Evolutionary conservation across 2,888 invertebrate species (phyloP).

Genomic region (Hirtodrosophila trivittata): DNA sequence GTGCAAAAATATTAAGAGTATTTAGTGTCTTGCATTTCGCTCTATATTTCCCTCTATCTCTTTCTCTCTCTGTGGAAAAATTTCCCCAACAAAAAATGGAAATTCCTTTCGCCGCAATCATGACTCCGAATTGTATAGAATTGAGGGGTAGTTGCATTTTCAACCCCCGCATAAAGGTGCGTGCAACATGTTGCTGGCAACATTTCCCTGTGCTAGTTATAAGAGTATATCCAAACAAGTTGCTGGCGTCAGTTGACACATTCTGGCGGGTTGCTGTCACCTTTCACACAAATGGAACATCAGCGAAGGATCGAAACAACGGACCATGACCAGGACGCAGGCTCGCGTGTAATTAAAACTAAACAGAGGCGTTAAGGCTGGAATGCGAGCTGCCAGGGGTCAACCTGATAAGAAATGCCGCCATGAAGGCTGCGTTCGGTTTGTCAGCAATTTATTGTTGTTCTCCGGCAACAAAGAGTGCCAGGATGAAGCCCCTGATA

Average conservation of each 20-base stretch:
- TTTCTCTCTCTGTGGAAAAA: background rate
- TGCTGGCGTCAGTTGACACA: conserved; percentile 17
- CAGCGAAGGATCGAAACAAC: conserved; percentile 45
- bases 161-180: conserved; percentile 4
- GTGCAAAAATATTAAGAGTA: too few relatives aligned
- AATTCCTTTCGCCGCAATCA: conserved; percentile 8
- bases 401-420: conserved; percentile 51
- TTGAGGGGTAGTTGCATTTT: conserved; percentile 32
- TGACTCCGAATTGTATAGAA: conserved; percentile 38
- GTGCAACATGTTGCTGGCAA: conserved; percentile 32
- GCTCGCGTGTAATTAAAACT: conserved; percentile 77
- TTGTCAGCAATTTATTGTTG: conserved; percentile 57
- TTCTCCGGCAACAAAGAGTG: conserved; percentile 9
- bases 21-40: background rate
- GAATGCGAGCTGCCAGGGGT: conserved; percentile 23
- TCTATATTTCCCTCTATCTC: background rate
- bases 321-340: conserved; percentile 57
- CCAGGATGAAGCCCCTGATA: conserved; percentile 15
- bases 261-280: conserved; percentile 17
- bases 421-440: conserved; percentile 39
- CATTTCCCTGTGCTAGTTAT: conserved; percentile 19
- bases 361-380: conserved; percentile 53
- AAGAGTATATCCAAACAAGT: conserved; percentile 8
- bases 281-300: conserved; percentile 18
- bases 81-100: background rate